These are phyloP conservation scores for Luscinia megarhynchos DNA, from an alignment of 2,797 vertebrate genomes.

Conservation along the genomic window DNA sequence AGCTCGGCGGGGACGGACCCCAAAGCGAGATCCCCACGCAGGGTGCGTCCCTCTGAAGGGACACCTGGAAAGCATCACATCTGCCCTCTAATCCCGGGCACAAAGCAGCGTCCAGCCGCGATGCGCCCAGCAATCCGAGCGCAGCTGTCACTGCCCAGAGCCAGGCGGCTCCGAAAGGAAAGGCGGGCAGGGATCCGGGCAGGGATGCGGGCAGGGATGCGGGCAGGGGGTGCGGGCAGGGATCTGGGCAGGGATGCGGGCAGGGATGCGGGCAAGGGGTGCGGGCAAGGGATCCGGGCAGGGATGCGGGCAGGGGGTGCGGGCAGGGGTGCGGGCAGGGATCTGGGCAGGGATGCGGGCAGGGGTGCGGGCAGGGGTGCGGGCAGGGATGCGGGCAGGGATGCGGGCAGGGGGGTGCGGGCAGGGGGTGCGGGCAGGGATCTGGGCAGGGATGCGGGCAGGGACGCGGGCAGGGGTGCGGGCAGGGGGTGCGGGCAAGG, in stretches of 20 bases:
- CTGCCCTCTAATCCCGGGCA: rapidly evolving
- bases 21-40: neutral
- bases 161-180: neutral
- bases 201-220: too few species aligned
- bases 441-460: neutral
- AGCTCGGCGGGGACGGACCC: neutral
- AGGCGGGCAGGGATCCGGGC: neutral
- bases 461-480: neutral
- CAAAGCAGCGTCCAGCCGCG: neutral
- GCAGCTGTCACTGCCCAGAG: neutral
- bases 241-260: too few species aligned
- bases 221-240: neutral
- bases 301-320: too few species aligned
- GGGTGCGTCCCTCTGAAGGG: neutral
- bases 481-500: too few species aligned
- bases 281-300: neutral
- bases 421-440: neutral
- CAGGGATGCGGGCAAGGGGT: neutral
- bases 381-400: neutral
- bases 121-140: neutral
- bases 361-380: neutral
- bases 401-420: too few species aligned
- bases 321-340: neutral
- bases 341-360: neutral
- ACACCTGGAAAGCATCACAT: neutral